Percentiles rank a stretch among this genome's conserved stretches.
These are phyloP conservation scores for Hyposmocoma kahamanoa DNA, from an alignment of 1,140 invertebrate genomes.

Conservation along the genomic window DNA sequence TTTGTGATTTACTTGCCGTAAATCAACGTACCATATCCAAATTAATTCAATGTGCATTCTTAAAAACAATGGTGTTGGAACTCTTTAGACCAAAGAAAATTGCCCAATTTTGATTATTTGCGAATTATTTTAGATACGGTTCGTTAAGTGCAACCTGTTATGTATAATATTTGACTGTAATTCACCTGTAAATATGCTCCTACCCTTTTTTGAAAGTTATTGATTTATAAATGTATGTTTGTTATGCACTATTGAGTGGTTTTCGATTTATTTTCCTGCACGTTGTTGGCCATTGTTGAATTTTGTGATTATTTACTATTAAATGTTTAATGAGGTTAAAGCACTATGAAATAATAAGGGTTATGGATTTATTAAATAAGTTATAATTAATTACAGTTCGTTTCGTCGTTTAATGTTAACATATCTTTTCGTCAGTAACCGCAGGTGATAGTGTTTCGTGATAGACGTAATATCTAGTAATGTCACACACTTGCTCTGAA, in stretches of 20 bases:
- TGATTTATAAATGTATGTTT: slow-evolving; percentile 32
- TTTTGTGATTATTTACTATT: slow-evolving; percentile 27
- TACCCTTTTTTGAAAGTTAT: slow-evolving; percentile 9
- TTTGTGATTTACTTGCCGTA: no score
- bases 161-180: no score
- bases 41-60: no score
- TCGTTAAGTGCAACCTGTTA: no score
- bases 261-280: slow-evolving; percentile 52
- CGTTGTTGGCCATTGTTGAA: slow-evolving; percentile 58
- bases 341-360: slow-evolving; percentile 49
- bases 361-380: slow-evolving; percentile 56
- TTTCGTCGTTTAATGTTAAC: slow-evolving; percentile 53
- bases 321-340: slow-evolving; percentile 42
- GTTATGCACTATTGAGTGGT: slow-evolving; percentile 56
- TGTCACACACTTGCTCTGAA: slow-evolving; percentile 19
- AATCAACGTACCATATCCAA: no score
- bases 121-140: no score
- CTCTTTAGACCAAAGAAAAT: no score
- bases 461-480: slow-evolving; percentile 48
- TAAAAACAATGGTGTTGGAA: no score
- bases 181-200: no score
- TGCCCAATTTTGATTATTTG: no score
- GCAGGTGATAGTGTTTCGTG: slow-evolving; percentile 66
- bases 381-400: slow-evolving; percentile 33
- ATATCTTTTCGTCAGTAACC: slow-evolving; percentile 64